These are phyloP conservation scores for Sarcoramphus papa DNA, from an alignment of 2,797 vertebrate species.

Conservation along the genomic window DNA sequence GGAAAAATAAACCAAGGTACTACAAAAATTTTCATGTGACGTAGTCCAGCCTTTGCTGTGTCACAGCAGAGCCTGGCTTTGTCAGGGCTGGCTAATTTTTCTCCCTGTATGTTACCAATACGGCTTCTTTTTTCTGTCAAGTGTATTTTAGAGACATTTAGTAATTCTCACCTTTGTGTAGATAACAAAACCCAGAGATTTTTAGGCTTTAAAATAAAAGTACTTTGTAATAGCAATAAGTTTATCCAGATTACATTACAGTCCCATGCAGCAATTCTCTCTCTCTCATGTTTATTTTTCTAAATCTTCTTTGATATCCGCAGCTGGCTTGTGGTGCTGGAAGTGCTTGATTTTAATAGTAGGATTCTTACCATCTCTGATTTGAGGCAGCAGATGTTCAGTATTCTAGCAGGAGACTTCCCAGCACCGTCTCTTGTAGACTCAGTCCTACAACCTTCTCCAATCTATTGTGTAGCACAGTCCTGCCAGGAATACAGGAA, in stretches of 20 bases:
- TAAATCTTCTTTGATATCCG: not conserved
- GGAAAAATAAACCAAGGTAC: not conserved
- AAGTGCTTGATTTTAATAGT: not conserved
- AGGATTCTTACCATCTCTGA: not conserved
- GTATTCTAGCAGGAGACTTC: not conserved
- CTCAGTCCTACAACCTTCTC: not conserved
- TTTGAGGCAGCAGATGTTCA: not conserved
- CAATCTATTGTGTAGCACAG: not conserved
- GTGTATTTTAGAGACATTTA: not conserved
- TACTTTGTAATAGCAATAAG: not conserved
- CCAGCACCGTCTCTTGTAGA: not conserved
- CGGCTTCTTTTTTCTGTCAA: not conserved
- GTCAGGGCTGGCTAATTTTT: not conserved
- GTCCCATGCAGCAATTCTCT: not conserved
- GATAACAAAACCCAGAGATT: not conserved
- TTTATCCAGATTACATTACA: not conserved
- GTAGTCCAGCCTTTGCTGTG: not conserved
- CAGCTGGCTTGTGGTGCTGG: not conserved
- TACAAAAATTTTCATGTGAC: not conserved
- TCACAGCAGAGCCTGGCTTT: not conserved
- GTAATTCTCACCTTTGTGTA: not conserved
- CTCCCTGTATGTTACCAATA: not conserved
- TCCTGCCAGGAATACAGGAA: not conserved
- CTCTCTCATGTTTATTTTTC: not conserved
- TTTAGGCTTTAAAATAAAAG: not conserved